Conservation (phyloP, 2,113 vertebrate species). For the Lepisosteus osseus region DNA sequence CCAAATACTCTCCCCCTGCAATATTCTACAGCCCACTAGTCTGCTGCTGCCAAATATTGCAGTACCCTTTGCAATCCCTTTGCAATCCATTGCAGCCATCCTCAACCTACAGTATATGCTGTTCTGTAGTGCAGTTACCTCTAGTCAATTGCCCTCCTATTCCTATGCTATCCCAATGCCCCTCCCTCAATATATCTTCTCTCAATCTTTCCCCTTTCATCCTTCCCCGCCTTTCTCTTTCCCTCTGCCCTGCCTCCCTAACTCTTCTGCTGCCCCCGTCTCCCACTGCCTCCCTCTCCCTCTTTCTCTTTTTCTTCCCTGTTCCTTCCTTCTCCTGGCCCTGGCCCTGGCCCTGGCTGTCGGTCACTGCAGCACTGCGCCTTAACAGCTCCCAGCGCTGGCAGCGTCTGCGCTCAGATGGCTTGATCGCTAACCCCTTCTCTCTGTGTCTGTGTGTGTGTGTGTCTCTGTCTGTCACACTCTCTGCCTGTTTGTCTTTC, state of each 20-base stretch:
- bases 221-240: neutral
- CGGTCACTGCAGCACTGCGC: too few relatives aligned
- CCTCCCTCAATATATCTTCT: neutral
- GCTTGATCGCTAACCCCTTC: constrained; percentile 1
- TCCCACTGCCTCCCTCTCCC: neutral
- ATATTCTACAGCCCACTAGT: too few relatives aligned
- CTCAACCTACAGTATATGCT: too few relatives aligned
- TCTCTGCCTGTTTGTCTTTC: neutral
- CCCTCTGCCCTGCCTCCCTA: neutral
- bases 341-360: neutral
- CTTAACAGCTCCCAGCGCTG: too few relatives aligned
- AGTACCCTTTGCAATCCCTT: too few relatives aligned
- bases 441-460: constrained; percentile 11
- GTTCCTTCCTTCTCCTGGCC: constrained; percentile 35
- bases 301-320: neutral
- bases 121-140: too few relatives aligned
- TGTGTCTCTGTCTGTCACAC: constrained; percentile 7
- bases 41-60: too few relatives aligned
- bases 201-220: too few relatives aligned
- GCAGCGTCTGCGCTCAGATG: neutral
- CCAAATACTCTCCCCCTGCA: too few relatives aligned
- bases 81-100: too few relatives aligned
- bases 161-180: neutral
- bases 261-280: too few relatives aligned
- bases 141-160: too few relatives aligned